Evolutionary conservation across 2,113 vertebrate species (phyloP), one percentile per base, ranked within the genome.

Genomic region (Sciurus niger): DNA sequence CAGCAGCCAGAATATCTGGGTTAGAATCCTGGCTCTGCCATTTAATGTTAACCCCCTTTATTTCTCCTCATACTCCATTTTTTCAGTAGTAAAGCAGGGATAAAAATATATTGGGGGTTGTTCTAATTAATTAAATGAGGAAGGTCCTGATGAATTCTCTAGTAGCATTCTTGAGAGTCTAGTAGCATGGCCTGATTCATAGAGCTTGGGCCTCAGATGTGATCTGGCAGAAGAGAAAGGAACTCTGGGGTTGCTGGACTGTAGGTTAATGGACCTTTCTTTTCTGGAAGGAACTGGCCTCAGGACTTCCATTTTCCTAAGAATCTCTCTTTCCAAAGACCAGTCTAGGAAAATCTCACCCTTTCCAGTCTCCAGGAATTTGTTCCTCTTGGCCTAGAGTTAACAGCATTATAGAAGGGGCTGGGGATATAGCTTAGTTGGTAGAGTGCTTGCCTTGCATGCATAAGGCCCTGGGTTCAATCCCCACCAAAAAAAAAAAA

Each of bases 51-150:
- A 34, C 8, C 10, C 48, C n/a, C 84, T 83, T 37, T 28, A 70
- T 68, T 63, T 82, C 58, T 84, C 48, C 48, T 94, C 55, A 58
- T 84, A 30, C 91, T 84, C 68, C 65, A 63, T 76, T 46, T 87
- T 82, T 13, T 86, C 18, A 76, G 10, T 95, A 67, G 40, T 51
- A 60, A 82, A 93, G 43, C n/a, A 93, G 25, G 22, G 25, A 77
- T 68, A 40, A 93, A 51, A 40, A 34, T 68, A 12, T 28, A 65
- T 65, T 4, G 3, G 8, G 24, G 63, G 25, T 30, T 30, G 25
- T 65, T 8, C 28, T 30, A 67, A 67, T 67, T 32, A 67, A 67
- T 30, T 90, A 80, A 60, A 55, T 53, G 22, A 72, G 82, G 67
- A 85, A 17, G 46, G 18, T 32, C 60, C n/a, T 46, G 22, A 28